Percentiles rank a stretch among this genome's conserved stretches.
Evolutionary conservation across 2,113 vertebrate genomes (phyloP).

Genomic region (Aleadryas rufinucha): DNA sequence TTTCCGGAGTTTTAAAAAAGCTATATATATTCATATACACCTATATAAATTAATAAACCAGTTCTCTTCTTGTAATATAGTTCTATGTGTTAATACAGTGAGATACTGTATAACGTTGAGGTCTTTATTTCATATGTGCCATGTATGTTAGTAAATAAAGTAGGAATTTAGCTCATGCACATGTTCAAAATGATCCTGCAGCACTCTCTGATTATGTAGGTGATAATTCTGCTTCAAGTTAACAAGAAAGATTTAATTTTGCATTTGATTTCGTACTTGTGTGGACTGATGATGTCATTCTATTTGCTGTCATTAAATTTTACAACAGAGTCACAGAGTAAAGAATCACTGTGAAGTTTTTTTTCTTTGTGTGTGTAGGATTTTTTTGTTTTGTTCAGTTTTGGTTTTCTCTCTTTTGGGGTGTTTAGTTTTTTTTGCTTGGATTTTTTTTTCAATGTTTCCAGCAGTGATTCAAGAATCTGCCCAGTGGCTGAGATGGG

Average conservation of each 20-base stretch:
- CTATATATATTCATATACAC: fast-evolving
- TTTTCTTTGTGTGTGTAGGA: no score
- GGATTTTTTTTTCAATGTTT: not conserved
- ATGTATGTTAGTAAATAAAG: not conserved
- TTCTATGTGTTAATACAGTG: not conserved
- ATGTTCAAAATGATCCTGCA: not conserved
- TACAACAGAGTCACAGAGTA: not conserved
- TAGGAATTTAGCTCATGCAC: not conserved
- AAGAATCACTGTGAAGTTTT: not conserved
- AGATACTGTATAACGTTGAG: not conserved
- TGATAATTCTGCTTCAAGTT: not conserved
- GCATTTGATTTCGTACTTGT: not conserved
- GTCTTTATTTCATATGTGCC: not conserved
- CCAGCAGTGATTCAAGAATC: not conserved
- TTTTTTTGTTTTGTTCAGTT: not conserved
- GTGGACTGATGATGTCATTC: not conserved
- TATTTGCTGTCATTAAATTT: not conserved
- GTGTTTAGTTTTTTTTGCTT: not conserved
- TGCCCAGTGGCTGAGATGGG: not conserved
- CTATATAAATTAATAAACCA: not conserved
- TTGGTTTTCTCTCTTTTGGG: not conserved
- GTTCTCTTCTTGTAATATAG: not conserved
- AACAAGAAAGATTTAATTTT: not conserved
- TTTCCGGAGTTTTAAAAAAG: not conserved
- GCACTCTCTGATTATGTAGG: not conserved